Percentiles rank a stretch among this genome's conserved stretches.
These are phyloP conservation scores for Arnoldichthys spilopterus DNA, from an alignment of 2,797 vertebrate genomes.

Conservation along the genomic window DNA sequence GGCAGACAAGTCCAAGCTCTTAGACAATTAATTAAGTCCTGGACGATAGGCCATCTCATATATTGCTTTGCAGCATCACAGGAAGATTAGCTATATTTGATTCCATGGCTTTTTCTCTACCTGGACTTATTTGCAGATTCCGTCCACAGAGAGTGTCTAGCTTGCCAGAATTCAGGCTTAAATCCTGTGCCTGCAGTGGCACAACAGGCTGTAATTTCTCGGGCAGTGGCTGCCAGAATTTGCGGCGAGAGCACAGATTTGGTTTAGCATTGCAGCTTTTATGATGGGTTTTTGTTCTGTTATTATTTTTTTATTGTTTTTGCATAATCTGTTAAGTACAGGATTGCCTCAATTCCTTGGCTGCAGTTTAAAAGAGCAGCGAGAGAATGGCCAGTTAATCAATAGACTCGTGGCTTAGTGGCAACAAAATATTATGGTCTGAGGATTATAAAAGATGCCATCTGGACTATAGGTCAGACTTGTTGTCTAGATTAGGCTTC, in stretches of 20 bases:
- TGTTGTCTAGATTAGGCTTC: slow-evolving; percentile 30
- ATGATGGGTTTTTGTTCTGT: slow-evolving; percentile 1
- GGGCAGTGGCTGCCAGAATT: slow-evolving; percentile 29
- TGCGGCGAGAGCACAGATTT: slow-evolving; percentile 5
- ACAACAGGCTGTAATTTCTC: slow-evolving; percentile 43
- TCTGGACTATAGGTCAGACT: slow-evolving; percentile 46
- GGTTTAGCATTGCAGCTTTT: slow-evolving; percentile 3
- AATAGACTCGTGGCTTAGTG: slow-evolving; percentile 36
- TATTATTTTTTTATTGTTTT: slow-evolving; percentile 24
- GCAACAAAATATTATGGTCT: slow-evolving; percentile 35
- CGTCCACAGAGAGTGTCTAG: slow-evolving; percentile 32
- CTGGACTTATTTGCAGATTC: slow-evolving; percentile 53
- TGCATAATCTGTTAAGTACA: slow-evolving; percentile 40
- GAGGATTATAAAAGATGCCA: slow-evolving; percentile 54
- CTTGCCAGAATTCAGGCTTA: slow-evolving; percentile 45
- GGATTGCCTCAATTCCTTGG: slow-evolving; percentile 30
- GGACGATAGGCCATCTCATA: slow-evolving; percentile 63
- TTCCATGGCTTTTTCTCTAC: slow-evolving; percentile 36
- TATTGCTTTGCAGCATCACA: slow-evolving; percentile 51
- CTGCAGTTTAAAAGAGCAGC: not conserved
- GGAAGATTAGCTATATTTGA: slow-evolving; percentile 56
- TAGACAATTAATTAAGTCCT: slow-evolving; percentile 73
- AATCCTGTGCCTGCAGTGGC: slow-evolving; percentile 44
- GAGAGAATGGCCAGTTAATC: slow-evolving; percentile 46
- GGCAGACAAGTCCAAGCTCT: slow-evolving; percentile 65